Percentiles rank a stretch among this genome's conserved stretches.
Conservation (phyloP, 2,888 invertebrate genomes). For the Drosophila anomelani region DNA sequence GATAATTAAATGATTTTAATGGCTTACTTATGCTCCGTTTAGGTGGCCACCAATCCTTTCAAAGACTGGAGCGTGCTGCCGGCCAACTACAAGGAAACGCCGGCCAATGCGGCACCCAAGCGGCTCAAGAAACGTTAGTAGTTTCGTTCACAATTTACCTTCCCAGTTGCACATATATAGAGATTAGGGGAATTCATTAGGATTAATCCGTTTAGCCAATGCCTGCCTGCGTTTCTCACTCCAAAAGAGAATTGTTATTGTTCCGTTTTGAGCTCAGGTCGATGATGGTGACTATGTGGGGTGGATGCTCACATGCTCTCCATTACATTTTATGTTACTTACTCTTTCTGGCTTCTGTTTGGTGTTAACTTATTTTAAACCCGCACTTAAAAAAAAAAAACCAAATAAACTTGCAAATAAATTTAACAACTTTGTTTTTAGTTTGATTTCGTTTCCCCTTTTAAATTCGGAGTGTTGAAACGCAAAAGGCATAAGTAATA, state of each 20-base stretch:
- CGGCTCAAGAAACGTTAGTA: constrained; percentile 84
- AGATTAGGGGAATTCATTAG: constrained; percentile 39
- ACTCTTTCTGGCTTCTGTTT: constrained; percentile 48
- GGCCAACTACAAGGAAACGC: constrained; percentile 79
- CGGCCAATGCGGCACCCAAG: constrained; percentile 82
- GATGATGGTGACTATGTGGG: constrained; percentile 12
- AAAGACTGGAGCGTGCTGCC: constrained; percentile 87
- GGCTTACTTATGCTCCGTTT: neutral
- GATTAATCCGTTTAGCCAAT: constrained; percentile 34
- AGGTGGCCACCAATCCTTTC: constrained; percentile 88
- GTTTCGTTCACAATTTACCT: constrained; percentile 26
- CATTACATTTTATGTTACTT: constrained; percentile 43
- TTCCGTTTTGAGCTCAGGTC: constrained; percentile 33
- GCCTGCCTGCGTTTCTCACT: constrained; percentile 60
- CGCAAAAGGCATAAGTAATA: constrained; percentile 43
- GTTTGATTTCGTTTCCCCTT: constrained; percentile 54
- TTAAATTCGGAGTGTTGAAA: constrained; percentile 61
- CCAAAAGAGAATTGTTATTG: constrained; percentile 33
- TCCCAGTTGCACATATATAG: constrained; percentile 26
- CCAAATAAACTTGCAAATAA: constrained; percentile 41
- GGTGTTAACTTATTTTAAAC: constrained; percentile 67
- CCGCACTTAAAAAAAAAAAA: constrained; percentile 6
- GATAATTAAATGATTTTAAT: neutral
- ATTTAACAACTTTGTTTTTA: constrained; percentile 34
- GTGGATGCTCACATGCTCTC: constrained; percentile 2